Evolutionary conservation across 2,113 vertebrate genomes (phyloP), one percentile per base, ranked within the genome.

Genomic region (Prionailurus viverrinus): DNA sequence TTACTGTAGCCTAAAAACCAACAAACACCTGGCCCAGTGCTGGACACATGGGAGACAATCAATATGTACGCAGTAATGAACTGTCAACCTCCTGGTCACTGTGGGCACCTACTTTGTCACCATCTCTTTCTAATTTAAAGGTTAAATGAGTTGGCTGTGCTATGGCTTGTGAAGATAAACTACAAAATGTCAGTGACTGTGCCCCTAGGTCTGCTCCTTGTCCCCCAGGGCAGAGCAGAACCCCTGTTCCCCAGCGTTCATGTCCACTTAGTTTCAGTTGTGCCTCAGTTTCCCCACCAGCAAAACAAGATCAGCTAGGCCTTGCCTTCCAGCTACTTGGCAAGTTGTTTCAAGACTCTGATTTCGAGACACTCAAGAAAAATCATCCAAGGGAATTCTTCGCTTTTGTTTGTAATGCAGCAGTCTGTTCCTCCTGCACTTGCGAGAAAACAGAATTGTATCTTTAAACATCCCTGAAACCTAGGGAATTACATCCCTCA

Each of bases 401-500:
- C 39, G 41, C 14, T 96, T 91, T 68, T 84, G 66, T 68, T 83
- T 80, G 8, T 39, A 66, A 71, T 33, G 21, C 66, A 74, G 36
- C 8, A 27, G 13, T 58, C 87, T 95, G 39, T 25, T n/a, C 19
- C 74, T 90, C 45, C 55, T 29, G 8, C 14, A 71, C 14, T 76
- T 74, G 41, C 39, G 39, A 85, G 61, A 94, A 95, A 89, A 82
- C 88, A n/a, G 88, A 82, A 55, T 14, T 91, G n/a, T 55, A 80
- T 86, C 92, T 91, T 97, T 55, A 88, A 93, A 80, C 78, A 82
- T 91, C 84, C 85, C 73, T 81, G 66, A 68, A 36, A 78, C 84
- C 51, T 91, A 76, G 19, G 58, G 84, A 85, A 91, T 93, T 82
- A 86, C 39, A 96, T 66, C 16, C 48, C 76, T 45, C 79, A 66